Evolutionary conservation across 2,113 vertebrate genomes (phyloP).

Genomic region (Thryonomys swinderianus): DNA sequence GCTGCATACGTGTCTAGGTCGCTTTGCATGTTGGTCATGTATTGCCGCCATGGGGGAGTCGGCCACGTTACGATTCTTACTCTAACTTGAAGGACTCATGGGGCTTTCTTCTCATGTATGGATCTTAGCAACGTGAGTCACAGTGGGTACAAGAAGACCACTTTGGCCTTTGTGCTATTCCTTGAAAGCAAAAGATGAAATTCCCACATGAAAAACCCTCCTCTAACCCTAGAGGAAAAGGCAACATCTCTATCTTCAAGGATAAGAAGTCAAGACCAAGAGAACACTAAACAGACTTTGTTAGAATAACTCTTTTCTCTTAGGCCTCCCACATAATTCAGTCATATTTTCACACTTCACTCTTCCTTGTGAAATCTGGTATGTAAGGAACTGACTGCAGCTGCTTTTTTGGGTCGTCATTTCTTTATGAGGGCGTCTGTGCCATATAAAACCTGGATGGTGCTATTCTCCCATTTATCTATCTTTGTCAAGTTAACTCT

Average conservation of each 20-base stretch:
- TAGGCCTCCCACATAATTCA: not conserved
- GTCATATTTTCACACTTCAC: not conserved
- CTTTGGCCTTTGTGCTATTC: not conserved
- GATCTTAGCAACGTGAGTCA: not conserved
- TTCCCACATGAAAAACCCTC: not conserved
- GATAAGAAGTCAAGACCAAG: not conserved
- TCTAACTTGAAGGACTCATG: not conserved
- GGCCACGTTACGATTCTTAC: not conserved
- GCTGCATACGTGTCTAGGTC: not conserved
- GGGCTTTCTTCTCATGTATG: not conserved
- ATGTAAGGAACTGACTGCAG: not conserved
- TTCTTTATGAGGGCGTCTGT: not conserved
- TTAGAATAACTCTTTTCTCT: not conserved
- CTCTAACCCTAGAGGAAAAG: not conserved
- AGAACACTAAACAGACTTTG: not conserved
- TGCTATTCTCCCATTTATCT: not conserved
- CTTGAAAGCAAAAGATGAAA: not conserved
- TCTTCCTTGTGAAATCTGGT: not conserved
- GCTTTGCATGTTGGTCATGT: not conserved
- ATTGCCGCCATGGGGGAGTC: not conserved
- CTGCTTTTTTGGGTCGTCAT: not conserved
- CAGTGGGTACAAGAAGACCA: not conserved
- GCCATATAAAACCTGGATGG: not conserved
- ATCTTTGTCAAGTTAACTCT: not conserved
- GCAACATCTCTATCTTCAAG: not conserved